Base-by-base conservation (phyloP, 2,888 invertebrate species). In the Andrena bucephala region DNA sequence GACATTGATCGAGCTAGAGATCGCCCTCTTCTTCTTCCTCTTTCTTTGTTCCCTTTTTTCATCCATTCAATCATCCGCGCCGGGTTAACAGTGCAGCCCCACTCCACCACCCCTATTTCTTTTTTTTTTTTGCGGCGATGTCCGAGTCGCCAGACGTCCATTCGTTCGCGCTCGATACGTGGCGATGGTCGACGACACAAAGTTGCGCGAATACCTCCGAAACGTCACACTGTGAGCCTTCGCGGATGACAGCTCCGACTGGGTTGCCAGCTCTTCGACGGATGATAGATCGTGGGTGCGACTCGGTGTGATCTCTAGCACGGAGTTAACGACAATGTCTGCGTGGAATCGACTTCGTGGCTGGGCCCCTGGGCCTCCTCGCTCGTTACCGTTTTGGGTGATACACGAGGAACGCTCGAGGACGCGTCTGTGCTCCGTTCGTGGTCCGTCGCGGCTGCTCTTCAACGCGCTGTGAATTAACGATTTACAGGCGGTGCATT, bases 341-440 rank as follows among this genome's bases (percentile, higher is more conserved):
- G 60, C 24, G 70, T 13, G 62, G 29, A 42, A 20, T 67, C 73
- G 54, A 62, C 54, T 66, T 83, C 33, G 52, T 54, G 24, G 33
- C 69, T 16, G 60, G 72, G 31, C 33, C 48, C 50, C 10, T 4
- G 27, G 31, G 20, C 50, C 33, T 7, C 13, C 36, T 16, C 31
- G 50, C 60, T 73, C 77, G 83, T 65, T 63, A 54, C 50, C 50
- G 52, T 59, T 54, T 63, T 69, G 77, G 13, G 68, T 36, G 60
- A 54, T 27, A 52, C 52, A 73, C 59, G 69, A 65, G 59, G 36
- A 24, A 13, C 24, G 67, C 5, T 54, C 8, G 65, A 36, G 16
- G 75, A 72, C 73, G 74, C 78, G 77, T 77, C 77, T 84, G 78
- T 83, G 83, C 78, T 71, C 68, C 31, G 48, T 48, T 66, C 63